These are phyloP conservation scores for Myioborus miniatus DNA, from an alignment of 2,797 vertebrate species.

Conservation along the genomic window DNA sequence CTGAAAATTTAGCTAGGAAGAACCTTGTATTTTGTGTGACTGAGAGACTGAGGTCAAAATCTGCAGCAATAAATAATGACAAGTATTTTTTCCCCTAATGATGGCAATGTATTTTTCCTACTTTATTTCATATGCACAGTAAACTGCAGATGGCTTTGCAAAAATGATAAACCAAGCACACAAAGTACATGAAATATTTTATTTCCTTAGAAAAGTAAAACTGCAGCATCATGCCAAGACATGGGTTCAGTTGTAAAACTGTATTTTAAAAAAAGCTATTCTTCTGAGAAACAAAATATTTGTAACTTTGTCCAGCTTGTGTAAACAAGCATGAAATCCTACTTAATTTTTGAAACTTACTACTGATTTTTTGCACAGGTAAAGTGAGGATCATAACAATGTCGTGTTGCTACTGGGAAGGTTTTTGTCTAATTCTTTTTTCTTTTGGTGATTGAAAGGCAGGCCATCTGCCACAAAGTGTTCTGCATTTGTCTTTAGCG, in stretches of 20 bases:
- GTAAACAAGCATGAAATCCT: background rate
- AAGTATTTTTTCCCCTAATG: background rate
- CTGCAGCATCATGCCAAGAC: background rate
- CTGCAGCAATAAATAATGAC: background rate
- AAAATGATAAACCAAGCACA: background rate
- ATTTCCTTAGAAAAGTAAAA: background rate
- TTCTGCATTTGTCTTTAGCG: accelerated
- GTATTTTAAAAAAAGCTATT: accelerated
- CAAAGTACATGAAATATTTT: background rate
- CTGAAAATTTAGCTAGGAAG: background rate
- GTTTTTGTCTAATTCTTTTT: background rate
- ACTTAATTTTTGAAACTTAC: background rate
- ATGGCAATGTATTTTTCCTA: background rate
- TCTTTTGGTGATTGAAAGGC: background rate
- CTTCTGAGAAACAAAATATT: background rate
- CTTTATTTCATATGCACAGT: background rate
- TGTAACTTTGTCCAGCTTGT: accelerated
- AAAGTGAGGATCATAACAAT: background rate
- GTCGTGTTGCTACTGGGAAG: background rate
- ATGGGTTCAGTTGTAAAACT: background rate
- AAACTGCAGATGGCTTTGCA: background rate
- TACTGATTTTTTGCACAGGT: background rate
- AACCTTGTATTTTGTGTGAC: background rate
- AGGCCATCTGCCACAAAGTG: background rate
- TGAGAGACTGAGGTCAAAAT: background rate